These are phyloP conservation scores for Montipora sp. DNA, from an alignment of 64 coral and sea anemone genomes.

Conservation along the genomic window DNA sequence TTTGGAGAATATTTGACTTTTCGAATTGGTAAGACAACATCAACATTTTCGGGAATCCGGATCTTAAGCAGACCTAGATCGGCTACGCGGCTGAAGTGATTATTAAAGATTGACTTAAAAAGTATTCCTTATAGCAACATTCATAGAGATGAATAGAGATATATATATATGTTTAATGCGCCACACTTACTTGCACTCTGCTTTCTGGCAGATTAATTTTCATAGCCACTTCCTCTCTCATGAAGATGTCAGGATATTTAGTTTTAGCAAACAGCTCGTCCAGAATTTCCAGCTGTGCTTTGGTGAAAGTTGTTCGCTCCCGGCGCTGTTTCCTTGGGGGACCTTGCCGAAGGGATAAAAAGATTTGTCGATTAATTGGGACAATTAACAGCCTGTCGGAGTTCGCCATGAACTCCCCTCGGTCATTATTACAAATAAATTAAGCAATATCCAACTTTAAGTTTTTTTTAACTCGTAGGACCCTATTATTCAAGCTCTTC, in stretches of 20 bases:
- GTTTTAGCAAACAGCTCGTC: constrained; percentile 97
- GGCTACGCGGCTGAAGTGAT: no score
- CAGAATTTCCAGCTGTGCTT: constrained; percentile 94
- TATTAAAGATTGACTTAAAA: no score
- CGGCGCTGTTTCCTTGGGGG: constrained; percentile 93
- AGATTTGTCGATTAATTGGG: neutral
- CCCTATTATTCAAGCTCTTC: neutral
- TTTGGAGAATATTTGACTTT: neutral
- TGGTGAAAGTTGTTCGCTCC: constrained; percentile 97
- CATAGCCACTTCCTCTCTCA: constrained; percentile 97
- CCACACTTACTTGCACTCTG: constrained; percentile 85
- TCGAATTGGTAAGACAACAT: neutral
- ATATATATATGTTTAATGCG: neutral
- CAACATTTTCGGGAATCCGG: no score
- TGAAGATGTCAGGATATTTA: constrained; percentile 98
- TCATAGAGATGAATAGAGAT: no score
- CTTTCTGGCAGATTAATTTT: constrained; percentile 99
- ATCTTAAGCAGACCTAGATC: neutral
- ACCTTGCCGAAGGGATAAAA: constrained; percentile 6
- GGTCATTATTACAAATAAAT: neutral
- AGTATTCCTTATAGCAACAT: no score
- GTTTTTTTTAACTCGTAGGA: neutral
- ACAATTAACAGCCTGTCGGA: neutral
- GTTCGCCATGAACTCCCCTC: neutral
- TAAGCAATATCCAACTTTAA: neutral